phyloP scores from a whole-genome alignment of 2,797 vertebrate genomes.

The Pelochelys cantorii region DNA sequence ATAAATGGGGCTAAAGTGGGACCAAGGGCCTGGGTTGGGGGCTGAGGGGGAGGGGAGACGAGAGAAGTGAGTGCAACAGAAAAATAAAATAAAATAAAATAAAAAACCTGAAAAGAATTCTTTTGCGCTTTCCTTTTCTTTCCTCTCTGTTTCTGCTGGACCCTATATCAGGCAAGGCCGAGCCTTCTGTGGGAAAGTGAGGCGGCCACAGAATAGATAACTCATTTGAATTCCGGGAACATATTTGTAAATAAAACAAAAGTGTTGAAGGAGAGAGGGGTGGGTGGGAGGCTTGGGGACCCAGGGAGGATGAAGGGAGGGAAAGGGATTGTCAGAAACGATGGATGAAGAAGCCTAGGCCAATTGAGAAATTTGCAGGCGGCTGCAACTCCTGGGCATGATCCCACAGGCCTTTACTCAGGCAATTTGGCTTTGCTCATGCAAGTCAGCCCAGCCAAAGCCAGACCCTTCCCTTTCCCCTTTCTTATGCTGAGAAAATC shows the following conservation, averaged over 20 bases:
- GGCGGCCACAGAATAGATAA: constrained; percentile 85
- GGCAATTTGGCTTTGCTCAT: not conserved
- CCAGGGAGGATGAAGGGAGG: not conserved
- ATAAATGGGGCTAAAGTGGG: constrained; percentile 92
- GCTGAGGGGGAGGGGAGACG: constrained; percentile 59
- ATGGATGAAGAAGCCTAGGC: not conserved
- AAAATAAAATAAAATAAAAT: constrained; percentile 79
- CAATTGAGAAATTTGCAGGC: constrained; percentile 5
- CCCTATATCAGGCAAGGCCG: constrained; percentile 79
- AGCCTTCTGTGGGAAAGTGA: constrained; percentile 87
- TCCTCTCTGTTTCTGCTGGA: constrained; percentile 78
- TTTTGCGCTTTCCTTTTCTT: constrained; percentile 79
- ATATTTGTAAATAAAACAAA: constrained; percentile 86
- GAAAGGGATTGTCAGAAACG: not conserved
- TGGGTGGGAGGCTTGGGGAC: constrained; percentile 36
- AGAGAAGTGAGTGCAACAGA: constrained; percentile 73
- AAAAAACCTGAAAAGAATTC: constrained; percentile 86
- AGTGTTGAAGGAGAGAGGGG: constrained; percentile 67
- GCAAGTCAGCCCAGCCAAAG: fast-evolving
- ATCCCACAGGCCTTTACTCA: not conserved
- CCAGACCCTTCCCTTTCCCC: constrained; percentile 32
- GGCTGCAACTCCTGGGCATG: not conserved
- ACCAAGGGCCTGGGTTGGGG: constrained; percentile 73
- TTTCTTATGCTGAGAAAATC: constrained; percentile 56
- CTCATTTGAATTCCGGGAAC: constrained; percentile 86